Base-by-base conservation (phyloP, 1,140 invertebrate species). In the Sipha flava region DNA sequence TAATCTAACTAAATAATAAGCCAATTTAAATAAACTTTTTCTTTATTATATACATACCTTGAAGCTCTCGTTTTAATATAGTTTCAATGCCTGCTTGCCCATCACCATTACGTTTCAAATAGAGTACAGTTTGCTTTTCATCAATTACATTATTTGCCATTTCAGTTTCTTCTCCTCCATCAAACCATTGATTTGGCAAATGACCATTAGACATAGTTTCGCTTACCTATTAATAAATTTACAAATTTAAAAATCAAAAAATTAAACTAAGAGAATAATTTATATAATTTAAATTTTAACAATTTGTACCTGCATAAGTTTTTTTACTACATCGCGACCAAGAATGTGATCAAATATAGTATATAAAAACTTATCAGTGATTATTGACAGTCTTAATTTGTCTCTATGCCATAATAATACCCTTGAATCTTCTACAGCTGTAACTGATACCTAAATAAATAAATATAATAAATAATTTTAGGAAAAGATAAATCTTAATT, bases 331-430 rank as follows among this genome's bases (percentile, higher is more conserved):
- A 86, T 96, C 94, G 82, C 93, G 87, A 21, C 94, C 94, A 57
- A 96, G 88, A 82, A 96, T 92, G 83, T 95, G 92, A 86, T 94
- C 92, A 85, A 96, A 94, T 45, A 95, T 91, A 14, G 92, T 90
- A 84, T 93, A 90, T 80, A 96, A 88, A 86, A 95, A 95, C 77
- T 90, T 91, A 86, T 95, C 92, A 40, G 89, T 90, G 86, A 93
- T 93, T 83, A 96, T 94, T 80, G 92, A 93, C 66, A 94, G 87
- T 86, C 93, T 93, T 82, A 95, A 88, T 85, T 93, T 93, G 85
- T 94, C 92, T 64, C 92, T 88, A 84, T 95, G 92, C 94, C 94
- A 96, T 75, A 95, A 90, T 66, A 96, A 86, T 80, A 96, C 89
- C 57, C 92, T 88, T 6, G 92, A 93, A 83, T 95, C 93, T 86